Percentiles rank a stretch among this genome's conserved stretches.
phyloP scores from a whole-genome alignment of 2,113 vertebrate genomes.

The Rallus limicola region DNA sequence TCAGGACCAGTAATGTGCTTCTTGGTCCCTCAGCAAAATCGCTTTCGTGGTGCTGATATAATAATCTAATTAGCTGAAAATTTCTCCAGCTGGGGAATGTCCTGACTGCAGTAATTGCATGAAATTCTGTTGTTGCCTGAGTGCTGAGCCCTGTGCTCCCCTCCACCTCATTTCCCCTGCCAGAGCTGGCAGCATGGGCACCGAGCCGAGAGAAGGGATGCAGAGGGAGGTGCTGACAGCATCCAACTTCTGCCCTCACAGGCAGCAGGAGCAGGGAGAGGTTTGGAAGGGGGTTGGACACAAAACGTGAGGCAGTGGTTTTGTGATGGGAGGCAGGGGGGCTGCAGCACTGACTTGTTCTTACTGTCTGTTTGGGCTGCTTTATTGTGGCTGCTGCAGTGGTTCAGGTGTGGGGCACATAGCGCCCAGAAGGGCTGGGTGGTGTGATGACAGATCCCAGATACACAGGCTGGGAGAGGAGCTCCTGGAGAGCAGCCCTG shows the following conservation, averaged over 20 bases:
- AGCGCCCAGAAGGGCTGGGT: background rate
- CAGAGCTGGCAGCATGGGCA: background rate
- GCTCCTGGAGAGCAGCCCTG: too few relatives aligned
- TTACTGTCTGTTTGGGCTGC: background rate
- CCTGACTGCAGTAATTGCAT: background rate
- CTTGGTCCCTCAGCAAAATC: background rate
- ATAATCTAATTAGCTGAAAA: background rate
- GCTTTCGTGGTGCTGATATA: conserved; percentile 6
- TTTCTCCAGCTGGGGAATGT: background rate
- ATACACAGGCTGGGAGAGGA: too few relatives aligned
- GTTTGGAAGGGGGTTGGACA: background rate
- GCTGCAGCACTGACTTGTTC: background rate
- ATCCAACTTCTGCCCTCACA: background rate
- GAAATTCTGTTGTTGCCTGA: background rate
- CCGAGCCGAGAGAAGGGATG: background rate
- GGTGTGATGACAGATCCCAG: too few relatives aligned
- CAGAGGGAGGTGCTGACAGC: background rate
- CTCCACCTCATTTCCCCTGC: background rate
- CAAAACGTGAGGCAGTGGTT: rapidly evolving
- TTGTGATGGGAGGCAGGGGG: too few relatives aligned
- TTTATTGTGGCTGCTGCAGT: background rate
- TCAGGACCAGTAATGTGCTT: background rate
- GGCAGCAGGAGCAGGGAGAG: background rate
- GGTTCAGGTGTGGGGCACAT: background rate
- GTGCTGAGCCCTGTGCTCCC: background rate